Percentiles rank a stretch among this genome's conserved stretches.
phyloP scores from a whole-genome alignment of 30 jellyfish, hydroid and myxozoan species.

The Clytia hemisphaerica region DNA sequence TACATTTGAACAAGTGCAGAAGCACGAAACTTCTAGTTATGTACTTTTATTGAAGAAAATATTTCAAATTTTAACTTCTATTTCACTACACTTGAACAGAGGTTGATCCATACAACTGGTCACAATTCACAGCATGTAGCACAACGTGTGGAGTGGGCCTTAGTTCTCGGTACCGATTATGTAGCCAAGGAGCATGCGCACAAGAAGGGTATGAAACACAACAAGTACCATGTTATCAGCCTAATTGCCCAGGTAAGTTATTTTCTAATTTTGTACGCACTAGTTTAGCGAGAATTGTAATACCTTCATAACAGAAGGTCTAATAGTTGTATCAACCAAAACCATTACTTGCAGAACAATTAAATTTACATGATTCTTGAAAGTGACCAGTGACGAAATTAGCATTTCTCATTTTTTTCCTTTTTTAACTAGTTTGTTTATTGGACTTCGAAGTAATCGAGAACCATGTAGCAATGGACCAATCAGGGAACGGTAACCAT shows the following conservation, averaged over 20 bases:
- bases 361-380: too few species aligned
- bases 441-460: conserved; percentile 81
- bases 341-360: too few species aligned
- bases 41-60: too few species aligned
- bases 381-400: too few species aligned
- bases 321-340: background rate
- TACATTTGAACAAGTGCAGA: too few species aligned
- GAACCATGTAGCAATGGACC: conserved; percentile 68
- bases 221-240: conserved; percentile 75
- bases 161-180: conserved; percentile 77
- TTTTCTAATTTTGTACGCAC: background rate
- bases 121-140: conserved; percentile 85
- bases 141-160: conserved; percentile 87
- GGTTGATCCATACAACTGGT: conserved; percentile 81
- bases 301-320: background rate
- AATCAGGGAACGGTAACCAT: conserved; percentile 87
- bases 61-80: background rate
- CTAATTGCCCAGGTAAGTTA: conserved; percentile 92
- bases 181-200: conserved; percentile 67
- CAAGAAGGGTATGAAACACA: conserved; percentile 91
- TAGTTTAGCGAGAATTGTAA: background rate
- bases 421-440: conserved; percentile 53
- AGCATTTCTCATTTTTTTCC: too few species aligned
- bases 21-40: too few species aligned
- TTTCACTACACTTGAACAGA: conserved; percentile 15